A percentile compares a stretch with the other conserved stretches of the same genome.
Evolutionary conservation across 2,888 invertebrate species (phyloP).

Genomic region (Drosophila helvetica): DNA sequence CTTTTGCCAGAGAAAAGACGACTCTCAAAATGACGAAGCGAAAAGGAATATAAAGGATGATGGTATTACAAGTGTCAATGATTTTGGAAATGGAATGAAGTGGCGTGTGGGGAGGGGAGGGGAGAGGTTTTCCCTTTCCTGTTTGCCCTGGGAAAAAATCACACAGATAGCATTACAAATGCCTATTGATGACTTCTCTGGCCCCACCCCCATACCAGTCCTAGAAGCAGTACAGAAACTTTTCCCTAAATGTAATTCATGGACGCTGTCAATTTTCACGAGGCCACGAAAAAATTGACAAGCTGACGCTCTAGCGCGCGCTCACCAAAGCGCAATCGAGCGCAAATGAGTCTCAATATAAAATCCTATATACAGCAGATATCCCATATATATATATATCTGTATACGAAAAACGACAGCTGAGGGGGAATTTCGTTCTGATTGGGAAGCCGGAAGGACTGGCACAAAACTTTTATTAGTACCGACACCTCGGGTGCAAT

Average conservation of each 20-base stretch:
- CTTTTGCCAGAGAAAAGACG: constrained; percentile 44
- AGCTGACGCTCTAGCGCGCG: constrained; percentile 22
- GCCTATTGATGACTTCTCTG: constrained; percentile 51
- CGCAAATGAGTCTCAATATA: constrained; percentile 53
- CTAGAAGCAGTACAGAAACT: constrained; percentile 10
- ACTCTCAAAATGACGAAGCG: constrained; percentile 40
- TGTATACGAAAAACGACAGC: constrained; percentile 4
- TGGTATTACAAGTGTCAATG: constrained; percentile 14
- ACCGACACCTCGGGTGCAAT: constrained; percentile 20
- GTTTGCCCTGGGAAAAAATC: constrained; percentile 26
- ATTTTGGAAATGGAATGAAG: constrained; percentile 21
- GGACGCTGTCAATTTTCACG: constrained; percentile 40
- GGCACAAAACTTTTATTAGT: constrained; percentile 23
- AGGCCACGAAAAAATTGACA: constrained; percentile 37
- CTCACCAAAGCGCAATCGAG: constrained; percentile 49
- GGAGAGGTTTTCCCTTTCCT: neutral
- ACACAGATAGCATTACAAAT: constrained; percentile 33
- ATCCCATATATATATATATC: no score
- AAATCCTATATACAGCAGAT: neutral
- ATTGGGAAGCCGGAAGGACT: neutral
- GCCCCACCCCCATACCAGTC: neutral
- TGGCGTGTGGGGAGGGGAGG: neutral
- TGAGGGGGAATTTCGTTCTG: neutral
- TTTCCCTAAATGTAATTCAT: constrained; percentile 38
- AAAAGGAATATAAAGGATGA: constrained; percentile 35